Conservation (phyloP, 2,888 invertebrate genomes). For the Drosophila fungiperda region DNA sequence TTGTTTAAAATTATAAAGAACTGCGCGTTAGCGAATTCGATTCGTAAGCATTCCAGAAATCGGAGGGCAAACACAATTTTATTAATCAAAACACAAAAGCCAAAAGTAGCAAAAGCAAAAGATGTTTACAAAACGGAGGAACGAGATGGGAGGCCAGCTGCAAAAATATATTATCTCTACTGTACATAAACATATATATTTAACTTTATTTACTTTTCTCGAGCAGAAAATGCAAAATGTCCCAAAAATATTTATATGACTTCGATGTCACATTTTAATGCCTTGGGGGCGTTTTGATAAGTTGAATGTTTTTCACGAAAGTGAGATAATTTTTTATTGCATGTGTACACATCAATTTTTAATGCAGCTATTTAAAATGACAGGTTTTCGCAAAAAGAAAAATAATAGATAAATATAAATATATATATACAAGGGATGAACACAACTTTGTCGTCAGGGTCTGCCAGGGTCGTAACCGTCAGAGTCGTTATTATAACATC, state of each 20-base stretch:
- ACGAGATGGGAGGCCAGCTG: constrained; percentile 55
- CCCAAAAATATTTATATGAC: constrained; percentile 38
- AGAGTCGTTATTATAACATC: constrained; percentile 26
- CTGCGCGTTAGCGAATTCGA: constrained; percentile 56
- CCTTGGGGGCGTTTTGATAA: constrained; percentile 46
- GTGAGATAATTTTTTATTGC: constrained; percentile 19
- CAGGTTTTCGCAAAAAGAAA: constrained; percentile 22
- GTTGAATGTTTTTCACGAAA: constrained; percentile 14
- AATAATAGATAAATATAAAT: neutral
- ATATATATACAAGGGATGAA: constrained; percentile 8
- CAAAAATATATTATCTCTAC: constrained; percentile 50
- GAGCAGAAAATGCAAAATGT: constrained; percentile 22
- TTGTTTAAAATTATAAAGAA: constrained; percentile 44
- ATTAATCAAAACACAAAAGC: constrained; percentile 65
- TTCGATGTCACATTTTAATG: constrained; percentile 51
- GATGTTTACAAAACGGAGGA: constrained; percentile 53
- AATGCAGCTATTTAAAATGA: constrained; percentile 30
- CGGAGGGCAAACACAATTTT: constrained; percentile 31
- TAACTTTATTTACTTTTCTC: constrained; percentile 44
- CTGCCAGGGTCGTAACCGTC: constrained; percentile 41
- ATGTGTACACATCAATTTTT: constrained; percentile 19
- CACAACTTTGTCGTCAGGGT: constrained; percentile 31
- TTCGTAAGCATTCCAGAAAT: constrained; percentile 45
- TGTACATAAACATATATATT: constrained; percentile 13
- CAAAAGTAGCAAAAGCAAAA: constrained; percentile 44